Evolutionary conservation across 30 jellyfish, hydroid and myxozoan species (phyloP).

Genomic region (Mastigias papua): DNA sequence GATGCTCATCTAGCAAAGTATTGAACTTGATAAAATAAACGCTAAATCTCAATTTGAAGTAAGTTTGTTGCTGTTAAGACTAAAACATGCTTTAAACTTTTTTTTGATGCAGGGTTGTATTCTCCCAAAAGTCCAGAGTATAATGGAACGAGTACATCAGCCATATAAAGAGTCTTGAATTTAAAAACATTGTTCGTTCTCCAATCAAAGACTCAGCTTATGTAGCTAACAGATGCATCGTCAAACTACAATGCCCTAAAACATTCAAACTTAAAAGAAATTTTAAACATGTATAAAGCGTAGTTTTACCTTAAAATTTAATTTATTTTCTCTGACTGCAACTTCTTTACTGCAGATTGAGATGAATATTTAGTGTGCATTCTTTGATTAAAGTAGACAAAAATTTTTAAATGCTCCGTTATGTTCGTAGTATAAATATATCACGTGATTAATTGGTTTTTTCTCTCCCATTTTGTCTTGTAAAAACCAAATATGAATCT

Average conservation of each 20-base stretch:
- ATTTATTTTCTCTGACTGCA: not conserved
- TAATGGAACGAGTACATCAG: constrained; percentile 67
- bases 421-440: too few relatives aligned
- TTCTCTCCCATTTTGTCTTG: too few relatives aligned
- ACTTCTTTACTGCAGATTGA: constrained; percentile 3
- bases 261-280: not conserved
- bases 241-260: not conserved
- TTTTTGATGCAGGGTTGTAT: constrained; percentile 72
- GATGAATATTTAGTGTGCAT: not conserved
- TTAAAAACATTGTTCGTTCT: not conserved
- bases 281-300: constrained; percentile 2
- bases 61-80: not conserved
- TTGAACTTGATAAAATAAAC: not conserved
- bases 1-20: not conserved
- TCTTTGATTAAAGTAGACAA: not conserved
- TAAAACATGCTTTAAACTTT: constrained; percentile 45
- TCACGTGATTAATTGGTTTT: too few relatives aligned
- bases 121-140: constrained; percentile 87
- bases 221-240: not conserved
- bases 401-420: too few relatives aligned
- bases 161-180: constrained; percentile 45
- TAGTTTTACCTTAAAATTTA: not conserved
- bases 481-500: too few relatives aligned
- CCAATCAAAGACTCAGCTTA: not conserved
- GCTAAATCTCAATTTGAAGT: not conserved